A percentile compares a stretch with the other conserved stretches of the same genome.
Evolutionary conservation across 92 coral and sea anemone genomes (phyloP).

Genomic region (Plumapathes pennacea): DNA sequence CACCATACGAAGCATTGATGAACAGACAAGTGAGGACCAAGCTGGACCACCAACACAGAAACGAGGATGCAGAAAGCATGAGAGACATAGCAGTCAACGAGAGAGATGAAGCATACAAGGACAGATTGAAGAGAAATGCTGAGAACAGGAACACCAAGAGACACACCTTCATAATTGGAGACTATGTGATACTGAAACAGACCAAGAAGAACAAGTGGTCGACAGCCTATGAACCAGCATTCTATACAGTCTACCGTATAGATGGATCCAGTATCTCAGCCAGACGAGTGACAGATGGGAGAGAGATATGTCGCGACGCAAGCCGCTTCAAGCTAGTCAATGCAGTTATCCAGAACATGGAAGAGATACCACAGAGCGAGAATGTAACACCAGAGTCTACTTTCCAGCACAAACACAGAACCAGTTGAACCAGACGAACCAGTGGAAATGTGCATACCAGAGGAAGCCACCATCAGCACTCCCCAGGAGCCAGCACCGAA

Average conservation of each 20-base stretch:
- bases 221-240: constrained; percentile 32
- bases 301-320: constrained; percentile 10
- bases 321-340: constrained; percentile 31
- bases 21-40: constrained; percentile 41
- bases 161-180: constrained; percentile 43
- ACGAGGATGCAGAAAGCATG: neutral
- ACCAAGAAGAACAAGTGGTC: constrained; percentile 16
- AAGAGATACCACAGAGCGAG: too few relatives aligned
- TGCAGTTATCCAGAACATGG: constrained; percentile 3
- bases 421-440: too few relatives aligned
- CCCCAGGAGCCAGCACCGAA: too few relatives aligned
- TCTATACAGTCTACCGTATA: constrained; percentile 8
- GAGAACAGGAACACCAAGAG: constrained; percentile 41
- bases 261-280: constrained; percentile 36
- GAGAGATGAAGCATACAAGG: constrained; percentile 44
- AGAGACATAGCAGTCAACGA: constrained; percentile 26
- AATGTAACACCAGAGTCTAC: too few relatives aligned
- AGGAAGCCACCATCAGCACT: too few relatives aligned
- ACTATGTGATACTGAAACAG: constrained; percentile 48
- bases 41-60: constrained; percentile 39
- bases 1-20: constrained; percentile 55
- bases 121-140: constrained; percentile 37
- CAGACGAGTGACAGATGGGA: constrained; percentile 25
- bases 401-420: too few relatives aligned
- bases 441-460: too few relatives aligned